These are phyloP conservation scores for Erythrolamprus reginae DNA, from an alignment of 2,113 vertebrate genomes.

Conservation along the genomic window DNA sequence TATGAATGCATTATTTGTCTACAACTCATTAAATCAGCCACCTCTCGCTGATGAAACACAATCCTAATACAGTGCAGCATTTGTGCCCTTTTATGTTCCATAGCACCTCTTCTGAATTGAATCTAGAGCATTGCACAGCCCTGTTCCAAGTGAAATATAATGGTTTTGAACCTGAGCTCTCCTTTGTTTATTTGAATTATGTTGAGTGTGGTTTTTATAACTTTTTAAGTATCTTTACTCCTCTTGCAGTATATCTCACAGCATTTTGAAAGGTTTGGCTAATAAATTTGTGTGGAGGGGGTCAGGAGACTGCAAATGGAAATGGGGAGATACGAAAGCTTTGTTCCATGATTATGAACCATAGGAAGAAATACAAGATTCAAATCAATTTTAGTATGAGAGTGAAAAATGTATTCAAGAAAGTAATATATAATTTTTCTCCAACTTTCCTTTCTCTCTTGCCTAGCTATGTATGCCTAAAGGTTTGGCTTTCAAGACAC, in stretches of 20 bases:
- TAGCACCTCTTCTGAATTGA: background rate
- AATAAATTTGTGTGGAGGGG: background rate
- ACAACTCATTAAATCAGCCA: background rate
- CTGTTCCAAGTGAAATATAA: background rate
- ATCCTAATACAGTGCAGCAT: background rate
- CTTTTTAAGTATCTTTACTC: background rate
- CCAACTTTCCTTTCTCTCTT: slow-evolving; percentile 31
- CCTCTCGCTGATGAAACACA: background rate
- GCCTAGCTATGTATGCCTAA: slow-evolving; percentile 98
- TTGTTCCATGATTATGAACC: background rate
- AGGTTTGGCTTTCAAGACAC: slow-evolving; percentile 94
- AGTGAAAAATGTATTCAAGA: background rate
- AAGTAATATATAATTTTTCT: background rate
- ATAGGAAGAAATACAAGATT: background rate
- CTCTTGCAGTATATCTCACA: background rate
- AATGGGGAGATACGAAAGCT: background rate
- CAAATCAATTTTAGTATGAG: background rate
- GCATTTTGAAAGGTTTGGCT: background rate
- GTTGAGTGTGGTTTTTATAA: background rate
- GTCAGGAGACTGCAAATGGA: background rate
- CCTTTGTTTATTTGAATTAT: no score
- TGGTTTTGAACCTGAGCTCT: background rate
- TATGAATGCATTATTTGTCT: background rate
- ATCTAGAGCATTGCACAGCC: background rate
- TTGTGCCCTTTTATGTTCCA: background rate